Evolutionary conservation across 2,113 vertebrate genomes (phyloP), one percentile per base, ranked within the genome.

Genomic region (Panthera leo): DNA sequence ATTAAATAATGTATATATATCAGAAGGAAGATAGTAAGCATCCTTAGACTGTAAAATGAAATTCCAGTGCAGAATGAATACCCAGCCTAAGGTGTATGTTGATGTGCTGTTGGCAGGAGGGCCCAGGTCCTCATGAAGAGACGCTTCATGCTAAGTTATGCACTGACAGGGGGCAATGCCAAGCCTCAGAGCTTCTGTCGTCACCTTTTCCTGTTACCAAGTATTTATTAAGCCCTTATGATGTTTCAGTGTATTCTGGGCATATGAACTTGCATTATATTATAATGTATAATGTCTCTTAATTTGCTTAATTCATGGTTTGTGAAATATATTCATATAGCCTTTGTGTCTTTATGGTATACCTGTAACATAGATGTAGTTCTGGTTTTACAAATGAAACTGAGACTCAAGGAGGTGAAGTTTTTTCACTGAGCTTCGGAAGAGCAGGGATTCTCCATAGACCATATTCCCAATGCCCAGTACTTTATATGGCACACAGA

Each of bases 31-130:
- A 84, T 18, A 36, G 16, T 70, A 63, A 80, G 18, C 23, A 34
- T 84, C 51, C 48, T 63, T 93, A 85, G 91, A 73, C 48, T 75
- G 42, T 45, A 94, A 93, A 91, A 82, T 71, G 36, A 78, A 82
- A 83, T 36, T 25, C 42, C 39, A 67, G 21, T 42, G 18, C 19
- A 65, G 84, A 71, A 39, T 15, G 45, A 65, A 51, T 51, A 4
- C 10, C 48, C 16, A 76, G 2, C 21, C 29, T 89, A 71, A 67
- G 1, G 23, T 80, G 5, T 70, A 14, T 83, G 25, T 53, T 78
- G 29, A 61, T 10, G 18, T 89, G 89, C 36, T 25, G 5, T 87
- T 63, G 45, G 29, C 21, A 53, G 34, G 27, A 70, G 11, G 58
- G 7, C 11, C 16, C 73, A 31, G n/a, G 39, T 16, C n/a, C 71